These are phyloP conservation scores for Amaurobius ferox DNA, from an alignment of 2,888 invertebrate species.

Conservation along the genomic window DNA sequence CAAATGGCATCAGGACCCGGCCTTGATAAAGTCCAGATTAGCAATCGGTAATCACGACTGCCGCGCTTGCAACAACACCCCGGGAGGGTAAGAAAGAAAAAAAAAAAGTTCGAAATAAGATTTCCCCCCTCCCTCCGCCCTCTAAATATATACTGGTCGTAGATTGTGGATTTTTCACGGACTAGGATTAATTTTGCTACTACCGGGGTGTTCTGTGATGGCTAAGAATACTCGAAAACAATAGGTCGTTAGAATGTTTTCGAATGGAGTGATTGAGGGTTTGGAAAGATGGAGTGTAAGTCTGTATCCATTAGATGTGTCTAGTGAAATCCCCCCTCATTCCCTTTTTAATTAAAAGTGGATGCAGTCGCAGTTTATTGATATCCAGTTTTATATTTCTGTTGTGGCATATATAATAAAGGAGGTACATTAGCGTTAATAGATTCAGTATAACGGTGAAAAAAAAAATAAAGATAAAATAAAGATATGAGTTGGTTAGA, in stretches of 20 bases:
- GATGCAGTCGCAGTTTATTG: not conserved
- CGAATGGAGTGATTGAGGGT: constrained; percentile 31
- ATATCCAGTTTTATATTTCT: too few relatives aligned
- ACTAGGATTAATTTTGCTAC: constrained; percentile 24
- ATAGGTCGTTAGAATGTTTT: constrained; percentile 51
- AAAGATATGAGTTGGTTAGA: too few relatives aligned
- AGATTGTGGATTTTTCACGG: constrained; percentile 29
- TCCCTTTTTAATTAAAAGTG: not conserved
- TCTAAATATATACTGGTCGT: constrained; percentile 22
- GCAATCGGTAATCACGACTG: constrained; percentile 63
- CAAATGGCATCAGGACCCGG: constrained; percentile 42
- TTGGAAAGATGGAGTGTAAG: not conserved
- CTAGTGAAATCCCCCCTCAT: not conserved
- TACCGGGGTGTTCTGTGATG: not conserved
- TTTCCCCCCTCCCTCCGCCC: not conserved
- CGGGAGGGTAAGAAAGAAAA: not conserved
- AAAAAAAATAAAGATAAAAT: too few relatives aligned
- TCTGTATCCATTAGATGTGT: not conserved
- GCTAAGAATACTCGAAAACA: constrained; percentile 15
- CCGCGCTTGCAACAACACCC: constrained; percentile 10
- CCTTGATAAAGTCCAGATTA: constrained; percentile 66
- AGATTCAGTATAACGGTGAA: too few relatives aligned
- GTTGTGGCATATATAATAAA: too few relatives aligned
- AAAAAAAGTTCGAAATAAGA: not conserved
- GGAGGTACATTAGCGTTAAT: too few relatives aligned